phyloP scores from a whole-genome alignment of 2,888 invertebrate genomes.

The Chaetoderma sp. region DNA sequence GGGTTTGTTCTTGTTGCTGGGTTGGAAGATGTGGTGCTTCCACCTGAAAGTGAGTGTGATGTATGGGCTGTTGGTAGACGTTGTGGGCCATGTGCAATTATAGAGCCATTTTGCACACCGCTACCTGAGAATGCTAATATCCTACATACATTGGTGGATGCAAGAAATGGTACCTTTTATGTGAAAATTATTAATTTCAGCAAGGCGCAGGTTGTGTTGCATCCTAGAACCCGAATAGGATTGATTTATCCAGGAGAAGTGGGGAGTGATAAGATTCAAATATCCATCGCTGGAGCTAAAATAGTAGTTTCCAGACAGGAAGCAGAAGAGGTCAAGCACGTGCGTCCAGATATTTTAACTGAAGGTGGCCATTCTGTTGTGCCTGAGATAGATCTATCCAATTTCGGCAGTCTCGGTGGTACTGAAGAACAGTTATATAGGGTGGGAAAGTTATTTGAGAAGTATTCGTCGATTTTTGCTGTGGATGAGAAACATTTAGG shows the following conservation, averaged over 20 bases:
- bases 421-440: neutral
- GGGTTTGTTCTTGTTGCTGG: neutral
- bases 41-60: neutral
- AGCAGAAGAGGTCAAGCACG: too few species aligned
- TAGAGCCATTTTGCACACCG: neutral
- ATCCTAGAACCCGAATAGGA: neutral
- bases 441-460: neutral
- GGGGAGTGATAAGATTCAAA: neutral
- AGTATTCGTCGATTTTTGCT: neutral
- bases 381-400: too few species aligned
- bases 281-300: neutral
- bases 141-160: neutral
- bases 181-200: neutral
- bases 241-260: neutral
- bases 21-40: neutral
- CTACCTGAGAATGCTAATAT: neutral
- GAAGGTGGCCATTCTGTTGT: too few species aligned
- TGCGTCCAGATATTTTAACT: neutral
- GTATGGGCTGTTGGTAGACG: neutral
- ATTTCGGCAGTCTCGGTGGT: neutral
- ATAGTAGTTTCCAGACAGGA: too few species aligned
- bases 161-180: neutral
- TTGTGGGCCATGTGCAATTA: neutral
- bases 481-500: neutral
- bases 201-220: neutral